These are phyloP conservation scores for Toxotes lorentzi DNA, from an alignment of 2,797 vertebrate species.

Conservation along the genomic window DNA sequence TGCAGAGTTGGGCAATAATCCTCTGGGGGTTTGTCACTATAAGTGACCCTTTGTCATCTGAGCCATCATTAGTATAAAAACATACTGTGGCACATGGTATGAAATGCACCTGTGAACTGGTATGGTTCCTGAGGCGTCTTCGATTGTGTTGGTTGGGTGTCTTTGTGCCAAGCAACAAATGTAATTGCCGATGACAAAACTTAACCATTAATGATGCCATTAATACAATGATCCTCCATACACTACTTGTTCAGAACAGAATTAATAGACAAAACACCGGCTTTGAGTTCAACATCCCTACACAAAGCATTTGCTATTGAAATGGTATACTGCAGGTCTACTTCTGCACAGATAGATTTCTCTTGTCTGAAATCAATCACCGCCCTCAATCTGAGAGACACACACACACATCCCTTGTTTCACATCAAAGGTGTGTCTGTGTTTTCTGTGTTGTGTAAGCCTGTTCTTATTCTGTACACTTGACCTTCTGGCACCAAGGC, in stretches of 20 bases:
- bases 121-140: no score
- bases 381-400: slow-evolving; percentile 65
- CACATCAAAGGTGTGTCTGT: slow-evolving; percentile 75
- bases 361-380: slow-evolving; percentile 74
- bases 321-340: slow-evolving; percentile 39
- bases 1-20: neutral
- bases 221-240: neutral
- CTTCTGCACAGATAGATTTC: slow-evolving; percentile 57
- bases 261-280: neutral
- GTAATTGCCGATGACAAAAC: neutral
- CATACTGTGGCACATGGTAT: no score
- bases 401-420: slow-evolving; percentile 58
- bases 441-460: slow-evolving; percentile 74
- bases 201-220: neutral
- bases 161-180: neutral
- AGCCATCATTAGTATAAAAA: neutral
- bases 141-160: no score
- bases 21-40: neutral
- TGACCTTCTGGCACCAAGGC: slow-evolving; percentile 80
- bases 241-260: neutral
- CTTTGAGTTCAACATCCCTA: slow-evolving; percentile 13
- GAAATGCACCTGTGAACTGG: no score
- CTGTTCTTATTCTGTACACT: slow-evolving; percentile 80
- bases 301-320: slow-evolving; percentile 26
- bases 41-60: neutral